Base-by-base conservation (phyloP, 2,113 vertebrate genomes). In the Maccullochella peelii region DNA sequence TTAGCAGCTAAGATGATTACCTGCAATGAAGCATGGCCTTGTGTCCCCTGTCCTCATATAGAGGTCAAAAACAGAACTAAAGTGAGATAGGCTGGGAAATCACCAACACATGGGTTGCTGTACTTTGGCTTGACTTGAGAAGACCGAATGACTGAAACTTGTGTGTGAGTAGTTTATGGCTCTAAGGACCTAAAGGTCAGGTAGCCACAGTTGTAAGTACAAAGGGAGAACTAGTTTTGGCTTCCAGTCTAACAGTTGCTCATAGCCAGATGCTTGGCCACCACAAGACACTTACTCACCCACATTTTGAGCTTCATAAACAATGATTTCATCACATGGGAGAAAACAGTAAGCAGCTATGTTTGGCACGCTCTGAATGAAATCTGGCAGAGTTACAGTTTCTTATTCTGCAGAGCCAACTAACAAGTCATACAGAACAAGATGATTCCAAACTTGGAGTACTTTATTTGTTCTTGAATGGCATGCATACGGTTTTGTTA, bases 191-290 rank as follows among this genome's bases (percentile, higher is more conserved):
- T 44, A n/a, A 59, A 84, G 77, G 73, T 85, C 25, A 67, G 23
- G 25, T 36, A 25, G 40, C 27, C 44, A 36, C 62, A 30, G 69
- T 50, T 25, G n/a, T 16, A 23, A 20, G 27, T 49, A 18, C 9
- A n/a, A 18, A 52, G 20, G 23, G 8, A 61, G 15, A 68, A 68
- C 36, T 40, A 12, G 66, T 72, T 76, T 50, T 65, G 23, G 25
- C 73, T 40, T 44, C 23, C 59, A 80, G 42, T 58, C 76, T 76
- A 20, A 66, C 72, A 75, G 74, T 82, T 71, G 75, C 65, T 78
- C 25, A 11, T 33, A 10, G 1, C 20, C 75, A 70, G 67, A 65
- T 77, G 65, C 70, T 70, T n/a, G 44, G 62, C 66, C 0, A n/a
- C 58, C 38, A 50, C 23, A 67, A 59, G 52, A 77, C 42, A 50